Evolutionary conservation across 1,140 invertebrate genomes (phyloP), one percentile per base, ranked within the genome.

Genomic region (Aleiodes sp.): DNA sequence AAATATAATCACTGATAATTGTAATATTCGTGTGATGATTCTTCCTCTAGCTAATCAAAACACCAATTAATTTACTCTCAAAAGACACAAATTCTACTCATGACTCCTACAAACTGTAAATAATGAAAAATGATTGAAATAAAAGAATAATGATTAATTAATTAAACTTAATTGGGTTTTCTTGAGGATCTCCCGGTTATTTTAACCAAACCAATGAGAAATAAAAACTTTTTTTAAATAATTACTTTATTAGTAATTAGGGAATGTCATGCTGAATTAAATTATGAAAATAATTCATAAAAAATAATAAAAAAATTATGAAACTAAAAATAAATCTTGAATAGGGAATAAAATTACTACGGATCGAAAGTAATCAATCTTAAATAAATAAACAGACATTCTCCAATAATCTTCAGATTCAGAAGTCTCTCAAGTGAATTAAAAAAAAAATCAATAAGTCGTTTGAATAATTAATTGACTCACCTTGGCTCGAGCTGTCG

Each of bases 201-300:
- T 73, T 43, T 39, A 16, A 41, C 80, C 70, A 80, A 78, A 84
- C 82, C 82, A 86, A 80, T n/a, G n/a, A n/a, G n/a, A 46, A 19
- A 52, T 24, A 52, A n/a, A n/a, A n/a, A n/a, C n/a, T n/a, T n/a
- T n/a, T n/a, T n/a, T 82, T 78, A 80, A 82, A 80, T 79, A 71
- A 79, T 83, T 85, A 83, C 75, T 78, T 82, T 82, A 86, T 86
- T 85, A 85, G 82, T 83, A n/a, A n/a, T n/a, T n/a, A 72, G 74
- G 77, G 74, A 76, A 80, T 80, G 37, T 78, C 83, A 84, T 86
- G 84, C 84, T 70, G 70, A 80, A 68, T 85, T 75, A 78, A 74
- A 79, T 75, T 73, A 21, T 60, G 26, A 41, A 65, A 10, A 57
- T 29, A 59, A 29, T 63, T 62, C 41, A 62, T n/a, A 19, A 0